Conservation (phyloP, 2,888 invertebrate genomes). For the Tortrix viridana region DNA sequence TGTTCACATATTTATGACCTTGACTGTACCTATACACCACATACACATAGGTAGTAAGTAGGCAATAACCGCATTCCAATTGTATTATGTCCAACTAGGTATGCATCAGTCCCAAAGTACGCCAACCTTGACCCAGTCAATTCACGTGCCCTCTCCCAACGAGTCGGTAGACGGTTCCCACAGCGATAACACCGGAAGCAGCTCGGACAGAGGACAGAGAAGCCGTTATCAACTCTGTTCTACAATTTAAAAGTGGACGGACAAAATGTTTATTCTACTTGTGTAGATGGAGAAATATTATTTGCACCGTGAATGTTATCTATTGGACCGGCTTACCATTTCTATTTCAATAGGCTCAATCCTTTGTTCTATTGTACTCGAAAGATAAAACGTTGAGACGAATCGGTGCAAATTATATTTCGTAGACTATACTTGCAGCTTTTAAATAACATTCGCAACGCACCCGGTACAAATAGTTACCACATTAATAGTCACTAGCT, state of each 20-base stretch:
- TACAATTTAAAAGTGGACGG: conserved; percentile 48
- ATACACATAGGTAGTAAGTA: no score
- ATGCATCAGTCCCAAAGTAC: conserved; percentile 56
- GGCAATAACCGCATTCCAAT: conserved; percentile 48
- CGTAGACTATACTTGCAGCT: conserved; percentile 54
- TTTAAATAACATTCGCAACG: conserved; percentile 50
- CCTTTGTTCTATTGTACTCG: no score
- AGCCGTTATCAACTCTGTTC: conserved; percentile 71
- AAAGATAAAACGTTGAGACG: no score
- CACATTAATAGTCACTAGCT: no score
- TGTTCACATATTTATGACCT: no score
- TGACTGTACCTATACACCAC: no score
- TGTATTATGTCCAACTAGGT: conserved; percentile 54
- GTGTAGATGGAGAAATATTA: no score
- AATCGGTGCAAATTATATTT: no score
- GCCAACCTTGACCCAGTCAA: conserved; percentile 75
- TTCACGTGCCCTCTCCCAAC: conserved; percentile 67
- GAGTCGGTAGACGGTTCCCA: conserved; percentile 64
- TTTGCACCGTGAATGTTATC: no score
- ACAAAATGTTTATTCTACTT: conserved; percentile 43
- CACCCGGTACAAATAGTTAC: conserved; percentile 43
- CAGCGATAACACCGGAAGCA: conserved; percentile 70
- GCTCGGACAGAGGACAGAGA: conserved; percentile 73
- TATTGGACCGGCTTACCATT: no score
- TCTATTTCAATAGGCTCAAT: no score